phyloP scores from a whole-genome alignment of 2,797 vertebrate species.

The Hipposideros larvatus region DNA sequence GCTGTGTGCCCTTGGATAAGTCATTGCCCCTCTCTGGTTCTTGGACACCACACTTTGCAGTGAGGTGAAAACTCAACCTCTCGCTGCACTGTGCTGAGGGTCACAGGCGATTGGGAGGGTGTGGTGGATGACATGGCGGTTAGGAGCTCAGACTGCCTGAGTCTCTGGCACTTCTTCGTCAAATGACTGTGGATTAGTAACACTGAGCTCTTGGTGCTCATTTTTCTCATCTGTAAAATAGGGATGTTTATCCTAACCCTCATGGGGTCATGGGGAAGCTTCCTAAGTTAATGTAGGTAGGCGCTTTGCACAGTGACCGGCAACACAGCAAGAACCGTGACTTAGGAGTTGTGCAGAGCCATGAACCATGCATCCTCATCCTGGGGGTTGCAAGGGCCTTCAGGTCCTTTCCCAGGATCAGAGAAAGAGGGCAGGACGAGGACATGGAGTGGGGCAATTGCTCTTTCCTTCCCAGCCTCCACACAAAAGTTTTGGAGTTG shows the following conservation, averaged over 20 bases:
- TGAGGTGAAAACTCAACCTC: rapidly evolving
- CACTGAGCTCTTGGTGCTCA: background rate
- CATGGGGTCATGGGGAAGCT: rapidly evolving
- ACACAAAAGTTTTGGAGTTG: rapidly evolving
- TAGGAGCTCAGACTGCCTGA: rapidly evolving
- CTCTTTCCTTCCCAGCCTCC: background rate
- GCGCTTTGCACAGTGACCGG: rapidly evolving
- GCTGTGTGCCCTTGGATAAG: background rate
- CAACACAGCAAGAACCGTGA: rapidly evolving
- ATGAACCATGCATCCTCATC: rapidly evolving
- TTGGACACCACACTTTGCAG: background rate
- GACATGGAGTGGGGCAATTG: too few species aligned
- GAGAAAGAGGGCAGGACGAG: background rate
- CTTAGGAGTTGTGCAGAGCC: rapidly evolving
- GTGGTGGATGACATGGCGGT: rapidly evolving
- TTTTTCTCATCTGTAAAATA: background rate
- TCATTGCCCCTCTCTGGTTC: background rate
- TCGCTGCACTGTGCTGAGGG: rapidly evolving
- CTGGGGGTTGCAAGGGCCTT: background rate
- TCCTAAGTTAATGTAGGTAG: background rate
- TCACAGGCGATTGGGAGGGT: rapidly evolving
- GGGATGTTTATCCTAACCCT: rapidly evolving
- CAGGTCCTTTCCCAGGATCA: background rate
- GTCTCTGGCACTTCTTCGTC: rapidly evolving
- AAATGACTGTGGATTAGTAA: background rate